phyloP scores from a whole-genome alignment of 2,888 invertebrate species.

The Parapristionchus giblindavisi region DNA sequence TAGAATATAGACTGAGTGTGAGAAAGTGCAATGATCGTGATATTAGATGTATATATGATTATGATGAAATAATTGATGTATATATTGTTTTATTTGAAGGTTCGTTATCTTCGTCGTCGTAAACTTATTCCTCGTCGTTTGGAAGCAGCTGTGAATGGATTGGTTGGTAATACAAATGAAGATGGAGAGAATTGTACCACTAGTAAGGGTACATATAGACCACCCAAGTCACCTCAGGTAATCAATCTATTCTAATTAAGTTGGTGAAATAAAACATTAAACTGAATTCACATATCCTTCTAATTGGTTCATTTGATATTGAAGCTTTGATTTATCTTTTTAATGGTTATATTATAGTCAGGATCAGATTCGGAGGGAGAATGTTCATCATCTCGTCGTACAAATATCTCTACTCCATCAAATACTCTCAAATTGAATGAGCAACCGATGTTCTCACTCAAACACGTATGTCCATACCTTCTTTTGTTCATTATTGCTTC shows the following conservation, averaged over 20 bases:
- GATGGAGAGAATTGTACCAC: constrained; percentile 12
- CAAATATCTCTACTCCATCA: background rate
- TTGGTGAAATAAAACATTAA: background rate
- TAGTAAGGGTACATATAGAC: constrained; percentile 27
- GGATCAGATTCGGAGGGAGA: constrained; percentile 37
- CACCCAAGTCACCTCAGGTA: constrained; percentile 36
- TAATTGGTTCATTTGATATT: background rate
- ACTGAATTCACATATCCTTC: background rate
- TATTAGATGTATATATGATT: no score
- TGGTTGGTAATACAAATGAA: constrained; percentile 20
- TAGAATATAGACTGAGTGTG: no score
- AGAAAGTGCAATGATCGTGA: no score
- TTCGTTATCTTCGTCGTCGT: constrained; percentile 62
- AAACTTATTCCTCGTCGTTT: constrained; percentile 57
- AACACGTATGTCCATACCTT: constrained; percentile 8
- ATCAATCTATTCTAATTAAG: no score
- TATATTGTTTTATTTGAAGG: constrained; percentile 44
- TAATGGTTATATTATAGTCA: constrained; percentile 5
- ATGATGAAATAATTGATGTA: no score
- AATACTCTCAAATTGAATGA: constrained; percentile 27
- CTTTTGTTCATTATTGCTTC: background rate
- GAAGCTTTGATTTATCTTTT: background rate
- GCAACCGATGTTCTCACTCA: constrained; percentile 38
- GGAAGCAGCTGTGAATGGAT: constrained; percentile 24
- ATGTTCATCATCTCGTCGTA: constrained; percentile 15